Conservation (phyloP, 2,797 vertebrate genomes). For the Hephaestus fuliginosus region DNA sequence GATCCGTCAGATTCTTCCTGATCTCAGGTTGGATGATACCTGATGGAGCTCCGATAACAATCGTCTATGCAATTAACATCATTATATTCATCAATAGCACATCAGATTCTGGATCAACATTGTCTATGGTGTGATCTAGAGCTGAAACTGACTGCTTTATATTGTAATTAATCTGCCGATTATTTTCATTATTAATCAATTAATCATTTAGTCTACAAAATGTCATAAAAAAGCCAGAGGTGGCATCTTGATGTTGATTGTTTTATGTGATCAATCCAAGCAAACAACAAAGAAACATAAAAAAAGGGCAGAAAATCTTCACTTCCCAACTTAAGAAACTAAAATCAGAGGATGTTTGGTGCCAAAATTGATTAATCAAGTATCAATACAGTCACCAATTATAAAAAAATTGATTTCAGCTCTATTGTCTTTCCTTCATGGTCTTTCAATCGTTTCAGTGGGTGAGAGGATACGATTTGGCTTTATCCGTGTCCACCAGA, state of each 20-base stretch:
- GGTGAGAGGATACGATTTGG: conserved; percentile 95
- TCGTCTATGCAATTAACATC: background rate
- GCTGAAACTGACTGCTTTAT: background rate
- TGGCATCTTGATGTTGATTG: background rate
- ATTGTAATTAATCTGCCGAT: background rate
- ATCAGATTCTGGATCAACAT: too few species aligned
- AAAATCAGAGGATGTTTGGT: background rate
- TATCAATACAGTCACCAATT: background rate
- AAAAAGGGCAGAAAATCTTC: background rate
- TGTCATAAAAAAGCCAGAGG: background rate
- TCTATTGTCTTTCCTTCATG: background rate
- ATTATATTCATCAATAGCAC: background rate
- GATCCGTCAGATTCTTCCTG: too few species aligned
- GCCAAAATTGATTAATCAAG: background rate
- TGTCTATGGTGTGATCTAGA: background rate
- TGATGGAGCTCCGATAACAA: background rate
- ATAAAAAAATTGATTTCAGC: background rate
- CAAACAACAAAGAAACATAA: background rate
- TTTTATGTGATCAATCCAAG: background rate
- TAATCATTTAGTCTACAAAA: background rate
- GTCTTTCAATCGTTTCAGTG: background rate
- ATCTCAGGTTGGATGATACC: too few species aligned
- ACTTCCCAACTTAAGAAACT: background rate
- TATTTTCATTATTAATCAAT: background rate
- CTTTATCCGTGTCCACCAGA: conserved; percentile 95